Percentiles rank a stretch among this genome's conserved stretches.
Conservation (phyloP, 2,797 vertebrate species). For the Bucorvus abyssinicus region DNA sequence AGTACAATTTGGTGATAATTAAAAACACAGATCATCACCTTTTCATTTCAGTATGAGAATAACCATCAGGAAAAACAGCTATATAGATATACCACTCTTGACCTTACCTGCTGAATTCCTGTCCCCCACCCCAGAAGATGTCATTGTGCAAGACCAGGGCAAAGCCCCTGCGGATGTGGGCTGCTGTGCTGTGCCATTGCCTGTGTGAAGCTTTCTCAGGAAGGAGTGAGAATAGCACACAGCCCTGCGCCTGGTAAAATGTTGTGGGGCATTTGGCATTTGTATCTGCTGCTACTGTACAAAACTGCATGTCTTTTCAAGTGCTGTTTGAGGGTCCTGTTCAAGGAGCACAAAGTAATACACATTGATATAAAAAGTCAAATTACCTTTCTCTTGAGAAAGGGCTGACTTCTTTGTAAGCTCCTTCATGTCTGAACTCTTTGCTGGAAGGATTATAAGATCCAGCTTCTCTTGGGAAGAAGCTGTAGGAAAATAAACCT, state of each 20-base stretch:
- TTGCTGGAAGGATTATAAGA: neutral
- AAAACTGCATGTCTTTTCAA: neutral
- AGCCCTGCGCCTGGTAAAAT: neutral
- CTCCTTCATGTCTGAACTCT: neutral
- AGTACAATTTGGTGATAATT: neutral
- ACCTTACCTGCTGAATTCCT: neutral
- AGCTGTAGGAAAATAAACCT: neutral
- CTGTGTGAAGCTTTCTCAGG: neutral
- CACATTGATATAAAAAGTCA: neutral
- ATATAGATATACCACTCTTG: neutral
- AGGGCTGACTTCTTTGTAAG: neutral
- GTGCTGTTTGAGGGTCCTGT: neutral
- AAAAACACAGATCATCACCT: neutral
- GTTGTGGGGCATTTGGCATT: neutral
- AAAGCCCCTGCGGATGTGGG: fast-evolving
- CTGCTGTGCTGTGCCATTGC: neutral
- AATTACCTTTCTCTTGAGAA: neutral
- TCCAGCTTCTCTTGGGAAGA: neutral
- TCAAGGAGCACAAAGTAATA: neutral
- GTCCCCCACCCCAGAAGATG: neutral
- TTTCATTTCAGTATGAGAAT: neutral
- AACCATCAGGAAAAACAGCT: neutral
- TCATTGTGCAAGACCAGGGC: neutral
- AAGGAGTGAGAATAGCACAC: neutral
- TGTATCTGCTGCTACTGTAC: neutral